Evolutionary conservation across 2,888 invertebrate genomes (phyloP).

Genomic region (Chromoteleia sp.): DNA sequence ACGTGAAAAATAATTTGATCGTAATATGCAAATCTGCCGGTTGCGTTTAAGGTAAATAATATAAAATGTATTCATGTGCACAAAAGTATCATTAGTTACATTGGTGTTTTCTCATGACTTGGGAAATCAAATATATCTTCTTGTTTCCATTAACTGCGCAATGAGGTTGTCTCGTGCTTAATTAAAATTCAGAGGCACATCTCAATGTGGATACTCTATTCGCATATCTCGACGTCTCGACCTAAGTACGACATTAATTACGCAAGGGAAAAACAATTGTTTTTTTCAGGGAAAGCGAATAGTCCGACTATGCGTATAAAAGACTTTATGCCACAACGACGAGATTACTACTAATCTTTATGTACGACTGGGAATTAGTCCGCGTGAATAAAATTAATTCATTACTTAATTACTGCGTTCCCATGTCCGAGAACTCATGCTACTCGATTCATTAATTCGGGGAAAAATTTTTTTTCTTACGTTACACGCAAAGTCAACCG

Average conservation of each 20-base stretch:
- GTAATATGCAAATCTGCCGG: neutral
- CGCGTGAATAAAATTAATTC: slow-evolving; percentile 70
- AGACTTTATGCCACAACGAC: slow-evolving; percentile 72
- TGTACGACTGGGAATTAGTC: slow-evolving; percentile 71
- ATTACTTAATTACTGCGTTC: slow-evolving; percentile 67
- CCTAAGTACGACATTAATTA: slow-evolving; percentile 72
- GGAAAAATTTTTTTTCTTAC: slow-evolving; percentile 12
- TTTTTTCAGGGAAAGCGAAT: slow-evolving; percentile 65
- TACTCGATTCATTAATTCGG: slow-evolving; percentile 49
- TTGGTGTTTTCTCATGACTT: slow-evolving; percentile 60
- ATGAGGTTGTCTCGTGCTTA: slow-evolving; percentile 70
- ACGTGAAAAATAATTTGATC: no score
- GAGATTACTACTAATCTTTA: slow-evolving; percentile 72
- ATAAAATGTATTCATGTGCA: slow-evolving; percentile 3
- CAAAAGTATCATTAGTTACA: slow-evolving; percentile 47
- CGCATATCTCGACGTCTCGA: slow-evolving; percentile 71
- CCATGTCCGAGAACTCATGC: slow-evolving; percentile 43
- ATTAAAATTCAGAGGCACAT: slow-evolving; percentile 71
- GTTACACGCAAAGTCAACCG: slow-evolving; percentile 14
- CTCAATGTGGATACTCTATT: slow-evolving; percentile 68
- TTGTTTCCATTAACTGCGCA: slow-evolving; percentile 66
- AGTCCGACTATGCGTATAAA: slow-evolving; percentile 69
- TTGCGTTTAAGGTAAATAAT: neutral
- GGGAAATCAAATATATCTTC: slow-evolving; percentile 65
- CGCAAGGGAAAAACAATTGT: slow-evolving; percentile 71